phyloP scores from a whole-genome alignment of 1,140 invertebrate species.

The Halyomorpha halys region DNA sequence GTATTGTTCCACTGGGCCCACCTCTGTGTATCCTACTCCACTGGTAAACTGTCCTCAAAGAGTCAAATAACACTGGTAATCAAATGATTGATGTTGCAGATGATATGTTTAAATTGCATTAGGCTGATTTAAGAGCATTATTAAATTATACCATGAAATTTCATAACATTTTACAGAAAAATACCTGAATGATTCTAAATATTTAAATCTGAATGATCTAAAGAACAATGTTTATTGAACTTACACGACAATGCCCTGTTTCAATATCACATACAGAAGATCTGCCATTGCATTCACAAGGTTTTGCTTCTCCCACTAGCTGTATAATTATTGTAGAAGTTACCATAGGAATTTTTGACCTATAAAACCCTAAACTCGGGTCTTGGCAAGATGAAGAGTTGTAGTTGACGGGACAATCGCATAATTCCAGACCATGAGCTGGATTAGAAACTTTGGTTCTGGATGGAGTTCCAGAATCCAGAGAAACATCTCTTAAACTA shows the following conservation, averaged over 20 bases:
- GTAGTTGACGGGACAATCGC: constrained; percentile 70
- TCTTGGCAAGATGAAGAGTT: constrained; percentile 75
- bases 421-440: constrained; percentile 80
- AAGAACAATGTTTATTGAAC: constrained; percentile 25
- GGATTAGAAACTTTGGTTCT: constrained; percentile 45
- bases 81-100: no score
- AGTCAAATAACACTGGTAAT: no score
- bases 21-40: no score
- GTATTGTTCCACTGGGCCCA: no score
- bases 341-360: constrained; percentile 40
- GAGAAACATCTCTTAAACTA: constrained; percentile 61
- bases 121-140: no score
- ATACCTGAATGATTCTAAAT: background rate
- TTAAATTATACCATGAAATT: no score
- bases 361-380: constrained; percentile 74
- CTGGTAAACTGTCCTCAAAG: no score
- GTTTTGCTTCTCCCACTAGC: constrained; percentile 66
- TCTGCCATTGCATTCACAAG: constrained; percentile 73
- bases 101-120: no score
- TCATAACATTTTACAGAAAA: background rate
- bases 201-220: no score
- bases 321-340: constrained; percentile 53
- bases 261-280: constrained; percentile 69
- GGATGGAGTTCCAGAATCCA: constrained; percentile 68
- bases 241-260: constrained; percentile 75